Conservation (phyloP, 2,797 vertebrate genomes). For the Syngnathus rostellatus region DNA sequence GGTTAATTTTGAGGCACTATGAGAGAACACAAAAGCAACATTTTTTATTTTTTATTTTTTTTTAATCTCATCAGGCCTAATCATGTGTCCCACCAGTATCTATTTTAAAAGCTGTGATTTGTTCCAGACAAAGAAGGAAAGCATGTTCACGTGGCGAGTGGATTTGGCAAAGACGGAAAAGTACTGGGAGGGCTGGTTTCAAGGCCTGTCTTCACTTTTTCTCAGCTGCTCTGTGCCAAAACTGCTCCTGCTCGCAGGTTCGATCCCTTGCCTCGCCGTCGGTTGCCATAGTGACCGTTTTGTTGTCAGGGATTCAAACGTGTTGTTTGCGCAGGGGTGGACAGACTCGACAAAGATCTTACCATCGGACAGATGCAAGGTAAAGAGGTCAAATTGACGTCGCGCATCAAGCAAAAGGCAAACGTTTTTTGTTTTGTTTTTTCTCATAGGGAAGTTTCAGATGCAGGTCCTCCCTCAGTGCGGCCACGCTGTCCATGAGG, state of each 20-base stretch:
- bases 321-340: constrained; percentile 76
- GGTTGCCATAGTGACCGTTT: neutral
- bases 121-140: constrained; percentile 83
- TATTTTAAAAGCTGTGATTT: neutral
- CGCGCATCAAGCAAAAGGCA: neutral
- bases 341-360: constrained; percentile 97
- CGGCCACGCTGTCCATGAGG: constrained; percentile 95
- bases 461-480: constrained; percentile 98
- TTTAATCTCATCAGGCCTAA: no score
- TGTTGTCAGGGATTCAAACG: neutral
- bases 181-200: constrained; percentile 98
- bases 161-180: constrained; percentile 95
- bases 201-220: constrained; percentile 91
- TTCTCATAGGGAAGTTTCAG: constrained; percentile 87
- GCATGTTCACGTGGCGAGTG: constrained; percentile 89
- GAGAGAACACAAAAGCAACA: neutral
- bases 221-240: constrained; percentile 88
- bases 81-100: neutral
- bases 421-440: neutral
- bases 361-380: constrained; percentile 99
- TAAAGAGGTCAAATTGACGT: constrained; percentile 34
- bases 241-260: constrained; percentile 91
- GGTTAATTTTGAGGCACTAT: neutral
- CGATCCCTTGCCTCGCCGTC: constrained; percentile 4
- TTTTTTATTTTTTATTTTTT: no score